phyloP scores from a whole-genome alignment of 2,113 vertebrate genomes.

The Rhinolophus ferrumequinum region DNA sequence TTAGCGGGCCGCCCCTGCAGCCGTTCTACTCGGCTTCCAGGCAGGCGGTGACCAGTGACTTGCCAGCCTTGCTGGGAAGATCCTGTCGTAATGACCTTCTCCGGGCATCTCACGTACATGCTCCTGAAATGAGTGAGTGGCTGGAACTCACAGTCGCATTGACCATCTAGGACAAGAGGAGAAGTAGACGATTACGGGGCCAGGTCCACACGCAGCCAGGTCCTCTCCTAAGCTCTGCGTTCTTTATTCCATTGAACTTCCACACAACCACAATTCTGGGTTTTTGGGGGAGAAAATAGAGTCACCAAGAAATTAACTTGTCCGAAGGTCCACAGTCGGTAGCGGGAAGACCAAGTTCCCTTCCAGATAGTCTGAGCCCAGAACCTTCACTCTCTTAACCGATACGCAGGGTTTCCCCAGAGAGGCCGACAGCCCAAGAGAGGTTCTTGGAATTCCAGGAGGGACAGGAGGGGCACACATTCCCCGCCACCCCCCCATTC shows the following conservation, averaged over 20 bases:
- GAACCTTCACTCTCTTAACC: not conserved
- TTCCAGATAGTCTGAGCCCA: not conserved
- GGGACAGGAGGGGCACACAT: not conserved
- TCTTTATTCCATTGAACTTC: not conserved
- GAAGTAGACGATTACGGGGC: not conserved
- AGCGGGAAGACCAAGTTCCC: no score
- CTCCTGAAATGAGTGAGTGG: not conserved
- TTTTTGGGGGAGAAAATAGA: no score
- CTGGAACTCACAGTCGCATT: accelerated
- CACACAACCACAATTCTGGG: not conserved
- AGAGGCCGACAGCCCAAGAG: not conserved
- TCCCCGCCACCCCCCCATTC: no score
- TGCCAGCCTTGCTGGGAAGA: not conserved
- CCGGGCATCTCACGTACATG: accelerated
- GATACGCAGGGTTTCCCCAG: accelerated
- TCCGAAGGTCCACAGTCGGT: no score
- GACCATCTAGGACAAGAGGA: not conserved
- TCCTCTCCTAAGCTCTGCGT: not conserved
- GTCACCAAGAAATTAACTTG: not conserved
- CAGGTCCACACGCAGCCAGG: not conserved
- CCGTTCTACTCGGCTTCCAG: not conserved
- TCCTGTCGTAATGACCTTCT: not conserved
- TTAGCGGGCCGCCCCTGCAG: not conserved
- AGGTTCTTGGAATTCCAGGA: no score
- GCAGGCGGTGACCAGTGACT: not conserved